Conservation (phyloP, 2,797 vertebrate species). For the Carduelis carduelis region DNA sequence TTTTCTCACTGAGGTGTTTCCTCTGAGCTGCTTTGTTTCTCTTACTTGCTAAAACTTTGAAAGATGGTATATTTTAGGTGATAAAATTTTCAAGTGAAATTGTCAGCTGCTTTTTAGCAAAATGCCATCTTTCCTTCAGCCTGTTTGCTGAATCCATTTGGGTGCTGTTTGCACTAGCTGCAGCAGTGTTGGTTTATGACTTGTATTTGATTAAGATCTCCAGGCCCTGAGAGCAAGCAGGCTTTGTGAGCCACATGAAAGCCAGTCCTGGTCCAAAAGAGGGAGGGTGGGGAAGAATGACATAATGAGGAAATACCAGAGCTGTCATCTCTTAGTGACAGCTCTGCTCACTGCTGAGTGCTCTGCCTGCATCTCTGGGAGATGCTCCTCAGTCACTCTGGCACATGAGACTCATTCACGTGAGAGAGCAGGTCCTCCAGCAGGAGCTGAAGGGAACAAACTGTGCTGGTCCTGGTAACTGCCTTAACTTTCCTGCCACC, state of each 20-base stretch:
- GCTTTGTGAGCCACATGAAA: not conserved
- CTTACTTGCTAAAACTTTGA: not conserved
- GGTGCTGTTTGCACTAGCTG: rapidly evolving
- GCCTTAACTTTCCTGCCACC: not conserved
- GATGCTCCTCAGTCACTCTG: not conserved
- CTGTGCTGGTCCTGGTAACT: not conserved
- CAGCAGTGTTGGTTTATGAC: not conserved
- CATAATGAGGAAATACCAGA: not conserved
- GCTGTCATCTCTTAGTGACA: not conserved
- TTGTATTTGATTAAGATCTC: not conserved
- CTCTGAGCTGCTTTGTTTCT: not conserved
- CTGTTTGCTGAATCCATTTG: not conserved
- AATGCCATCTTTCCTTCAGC: not conserved
- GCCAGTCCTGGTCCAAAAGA: not conserved
- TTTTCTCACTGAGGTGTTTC: not conserved
- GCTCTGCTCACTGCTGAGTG: not conserved
- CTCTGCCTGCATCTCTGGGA: not conserved
- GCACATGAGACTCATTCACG: rapidly evolving
- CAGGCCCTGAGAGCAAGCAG: not conserved
- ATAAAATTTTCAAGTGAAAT: not conserved
- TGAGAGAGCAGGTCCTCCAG: not conserved
- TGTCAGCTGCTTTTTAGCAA: not conserved
- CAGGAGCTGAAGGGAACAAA: not conserved
- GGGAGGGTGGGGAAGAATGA: not conserved
- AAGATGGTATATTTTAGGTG: not conserved